Evolutionary conservation across 2,113 vertebrate species (phyloP), one percentile per base, ranked within the genome.

Genomic region (Globicephala melas): DNA sequence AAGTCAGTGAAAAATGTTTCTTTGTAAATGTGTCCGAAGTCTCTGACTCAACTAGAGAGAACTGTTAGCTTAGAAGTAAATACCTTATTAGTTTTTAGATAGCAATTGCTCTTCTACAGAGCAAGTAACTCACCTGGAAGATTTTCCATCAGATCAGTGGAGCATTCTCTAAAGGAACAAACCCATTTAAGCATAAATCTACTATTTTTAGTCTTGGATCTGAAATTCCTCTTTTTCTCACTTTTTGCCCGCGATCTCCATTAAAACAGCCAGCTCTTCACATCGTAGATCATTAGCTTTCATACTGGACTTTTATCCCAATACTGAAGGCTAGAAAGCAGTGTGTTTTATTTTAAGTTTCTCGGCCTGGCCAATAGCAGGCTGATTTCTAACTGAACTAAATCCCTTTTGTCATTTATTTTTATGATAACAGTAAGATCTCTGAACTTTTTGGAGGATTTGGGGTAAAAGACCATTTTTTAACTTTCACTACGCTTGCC

Each of bases 191-290:
- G 89, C 97, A 98, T 96, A 98, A 98, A 97, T 95, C 68, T 94
- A 89, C 82, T 98, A 96, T 98, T 98, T 98, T 98, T 97, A 98
- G 95, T 84, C 88, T 98, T 97, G 95, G 76, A 79, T 97, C 92
- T 97, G 95, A 97, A 98, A 96, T 95, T 44, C 74, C 36, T 96
- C 60, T 97, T 92, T 95, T 96, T 71, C 87, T 97, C 82, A 68
- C 83, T 96, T 71, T 82, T 96, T 97, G 92, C 83, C 93, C 96
- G 98, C 87, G 96, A 96, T 97, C 71, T 96, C 68, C 97, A 90
- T 98, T 98, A 97, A 97, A 98, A 92, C 83, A 98, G 82, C n/a
- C 95, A 97, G 96, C 90, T 98, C 86, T 97, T 96, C 95, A 97
- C 98, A 98, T 98, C 95, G 76, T 93, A 82, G 62, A 0, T 0